Evolutionary conservation across 2,888 invertebrate genomes (phyloP).

Genomic region (Masnerella sp.): DNA sequence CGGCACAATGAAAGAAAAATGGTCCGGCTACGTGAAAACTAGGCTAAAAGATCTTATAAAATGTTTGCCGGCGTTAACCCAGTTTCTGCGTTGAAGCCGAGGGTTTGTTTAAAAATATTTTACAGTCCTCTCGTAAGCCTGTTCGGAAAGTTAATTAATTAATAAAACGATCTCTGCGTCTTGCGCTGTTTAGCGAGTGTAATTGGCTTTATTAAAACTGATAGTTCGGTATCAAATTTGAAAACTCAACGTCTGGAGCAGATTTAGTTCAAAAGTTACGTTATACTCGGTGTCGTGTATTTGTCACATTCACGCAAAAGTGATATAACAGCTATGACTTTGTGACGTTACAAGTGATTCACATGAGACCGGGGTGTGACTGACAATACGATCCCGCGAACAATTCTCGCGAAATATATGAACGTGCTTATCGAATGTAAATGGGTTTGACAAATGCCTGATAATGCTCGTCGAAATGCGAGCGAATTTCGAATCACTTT

Average conservation of each 20-base stretch:
- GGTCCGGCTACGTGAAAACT: too few relatives aligned
- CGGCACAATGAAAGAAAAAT: too few relatives aligned
- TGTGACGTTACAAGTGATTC: conserved; percentile 48
- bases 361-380: conserved; percentile 34
- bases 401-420: conserved; percentile 33
- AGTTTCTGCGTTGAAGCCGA: too few relatives aligned
- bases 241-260: conserved; percentile 31
- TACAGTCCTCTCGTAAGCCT: neutral
- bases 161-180: neutral
- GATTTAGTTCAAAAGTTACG: conserved; percentile 45
- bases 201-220: conserved; percentile 21
- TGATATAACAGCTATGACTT: conserved; percentile 40
- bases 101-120: conserved; percentile 8
- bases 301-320: conserved; percentile 40
- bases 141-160: conserved; percentile 12
- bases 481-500: neutral
- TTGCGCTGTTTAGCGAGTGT: neutral
- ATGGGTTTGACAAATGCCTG: conserved; percentile 19
- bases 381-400: conserved; percentile 38
- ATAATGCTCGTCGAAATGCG: conserved; percentile 10
- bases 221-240: conserved; percentile 30
- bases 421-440: conserved; percentile 35
- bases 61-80: too few relatives aligned
- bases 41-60: too few relatives aligned
- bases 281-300: conserved; percentile 25